Base-by-base conservation (phyloP, 2,113 vertebrate species). In the Hiodon alosoides region DNA sequence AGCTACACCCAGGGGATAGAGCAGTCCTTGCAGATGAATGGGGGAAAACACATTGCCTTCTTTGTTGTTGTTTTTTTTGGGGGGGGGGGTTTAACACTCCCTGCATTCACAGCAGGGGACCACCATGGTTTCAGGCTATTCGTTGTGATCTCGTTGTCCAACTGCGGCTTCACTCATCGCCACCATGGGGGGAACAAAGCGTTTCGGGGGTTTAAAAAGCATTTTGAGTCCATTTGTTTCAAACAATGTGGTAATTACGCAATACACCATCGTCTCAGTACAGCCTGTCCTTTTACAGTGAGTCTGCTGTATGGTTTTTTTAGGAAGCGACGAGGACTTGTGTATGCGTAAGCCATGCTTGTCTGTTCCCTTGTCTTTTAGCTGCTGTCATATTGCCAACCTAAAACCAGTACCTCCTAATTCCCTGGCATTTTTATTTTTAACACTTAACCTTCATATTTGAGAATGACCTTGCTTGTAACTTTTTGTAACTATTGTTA, bases 1-100 rank as follows among this genome's bases (percentile, higher is more conserved):
- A 13, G 31, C 68, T 54, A 60, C 17, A 16, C 66, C 55, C 57
- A 57, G 55, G 74, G 51, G 64, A 65, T 4, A 57, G 31, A 47
- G 51, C 52, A 17, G 11, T 59, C 51, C 62, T 53, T 71, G 14
- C 54, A 78, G 78, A 81, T 80, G 78, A 75, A 78, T 81, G 78
- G 68, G 74, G 78, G 75, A 72, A 46, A 57, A 46, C 61, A 1
- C n/a, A 69, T 59, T 55, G 51, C 68, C 67, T 77, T 66, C 69
- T 81, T 78, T 78, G 70, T 31, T 31, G 31, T 31, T 31, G 31
- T 31, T 31, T 31, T 31, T 31, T 31, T 31, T 31, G 31, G 31
- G 31, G 31, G 31, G 31, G 31, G 31, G 31, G 31, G 80, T 80
- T 83, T 73, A 69, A 14, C 50, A 16, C 69, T 75, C 73, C 77